Evolutionary conservation across 37 sponge, comb jelly and placozoan species (phyloP).

Genomic region (Ianthella basta): DNA sequence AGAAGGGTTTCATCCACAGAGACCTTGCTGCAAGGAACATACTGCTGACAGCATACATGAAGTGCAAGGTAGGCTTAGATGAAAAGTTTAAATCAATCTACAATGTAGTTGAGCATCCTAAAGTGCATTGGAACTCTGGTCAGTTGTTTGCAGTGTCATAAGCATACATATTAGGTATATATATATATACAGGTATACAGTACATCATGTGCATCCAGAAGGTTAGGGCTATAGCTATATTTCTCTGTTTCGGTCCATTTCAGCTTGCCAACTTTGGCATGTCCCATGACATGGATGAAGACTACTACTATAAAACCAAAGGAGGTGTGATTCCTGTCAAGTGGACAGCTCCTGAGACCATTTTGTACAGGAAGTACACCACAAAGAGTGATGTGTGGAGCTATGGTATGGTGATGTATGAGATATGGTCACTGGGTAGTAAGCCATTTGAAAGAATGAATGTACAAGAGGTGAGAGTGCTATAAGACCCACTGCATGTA

Average conservation of each 20-base stretch:
- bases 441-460: not conserved
- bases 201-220: no score
- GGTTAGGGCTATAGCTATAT: no score
- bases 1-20: constrained; percentile 25
- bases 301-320: constrained; percentile 6
- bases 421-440: constrained; percentile 7
- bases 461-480: not conserved
- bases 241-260: no score
- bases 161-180: no score
- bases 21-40: constrained; percentile 22
- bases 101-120: no score
- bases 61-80: constrained; percentile 18
- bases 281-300: constrained; percentile 1
- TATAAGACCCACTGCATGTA: no score
- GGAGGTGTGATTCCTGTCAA: constrained; percentile 17
- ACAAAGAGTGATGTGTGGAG: constrained; percentile 27
- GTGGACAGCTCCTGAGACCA: constrained; percentile 25
- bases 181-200: no score
- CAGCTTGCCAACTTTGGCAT: constrained; percentile 13
- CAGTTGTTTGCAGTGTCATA: no score
- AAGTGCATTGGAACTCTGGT: no score
- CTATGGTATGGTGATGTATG: constrained; percentile 11
- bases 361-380: constrained; percentile 22
- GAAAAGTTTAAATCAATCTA: no score
- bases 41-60: not conserved